These are phyloP conservation scores for Botrylloides violaceus DNA, from an alignment of 23 tunicate genomes.

Conservation along the genomic window DNA sequence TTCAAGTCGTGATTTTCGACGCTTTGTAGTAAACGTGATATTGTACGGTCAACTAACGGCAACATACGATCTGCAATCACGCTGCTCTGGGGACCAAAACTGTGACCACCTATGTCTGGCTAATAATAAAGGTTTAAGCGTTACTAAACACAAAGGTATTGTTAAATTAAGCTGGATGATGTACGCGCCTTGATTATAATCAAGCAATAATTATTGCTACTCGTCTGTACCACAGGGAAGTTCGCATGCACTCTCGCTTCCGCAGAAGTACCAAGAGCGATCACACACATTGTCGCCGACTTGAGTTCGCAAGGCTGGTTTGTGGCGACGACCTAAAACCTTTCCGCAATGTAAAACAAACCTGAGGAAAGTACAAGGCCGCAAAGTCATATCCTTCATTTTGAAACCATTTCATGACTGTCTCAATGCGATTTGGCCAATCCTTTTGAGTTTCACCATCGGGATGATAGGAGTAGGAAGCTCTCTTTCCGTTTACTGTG, in stretches of 20 bases:
- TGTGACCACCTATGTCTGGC: slow-evolving; percentile 76
- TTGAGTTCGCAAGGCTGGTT: not conserved
- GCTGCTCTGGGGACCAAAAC: slow-evolving; percentile 47
- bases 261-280: not conserved
- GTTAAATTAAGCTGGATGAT: too few relatives aligned
- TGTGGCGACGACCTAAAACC: too few relatives aligned
- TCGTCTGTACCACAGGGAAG: too few relatives aligned
- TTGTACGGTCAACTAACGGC: slow-evolving; percentile 62
- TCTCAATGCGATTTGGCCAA: slow-evolving; percentile 58
- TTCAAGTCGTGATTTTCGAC: slow-evolving; percentile 36
- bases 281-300: not conserved
- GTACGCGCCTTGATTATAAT: too few relatives aligned
- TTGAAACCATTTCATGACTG: slow-evolving; percentile 58
- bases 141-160: too few relatives aligned
- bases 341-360: too few relatives aligned
- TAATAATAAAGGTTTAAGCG: not conserved
- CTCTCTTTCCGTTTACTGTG: slow-evolving; percentile 50
- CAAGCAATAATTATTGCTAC: too few relatives aligned
- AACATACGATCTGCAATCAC: slow-evolving; percentile 29
- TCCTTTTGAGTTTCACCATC: slow-evolving; percentile 29
- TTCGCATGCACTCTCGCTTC: too few relatives aligned
- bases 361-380: slow-evolving; percentile 86
- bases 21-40: slow-evolving; percentile 36
- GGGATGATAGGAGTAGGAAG: slow-evolving; percentile 42
- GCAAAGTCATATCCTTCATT: slow-evolving; percentile 56